Evolutionary conservation across 2,888 invertebrate genomes (phyloP).

Genomic region (Meganola albula): DNA sequence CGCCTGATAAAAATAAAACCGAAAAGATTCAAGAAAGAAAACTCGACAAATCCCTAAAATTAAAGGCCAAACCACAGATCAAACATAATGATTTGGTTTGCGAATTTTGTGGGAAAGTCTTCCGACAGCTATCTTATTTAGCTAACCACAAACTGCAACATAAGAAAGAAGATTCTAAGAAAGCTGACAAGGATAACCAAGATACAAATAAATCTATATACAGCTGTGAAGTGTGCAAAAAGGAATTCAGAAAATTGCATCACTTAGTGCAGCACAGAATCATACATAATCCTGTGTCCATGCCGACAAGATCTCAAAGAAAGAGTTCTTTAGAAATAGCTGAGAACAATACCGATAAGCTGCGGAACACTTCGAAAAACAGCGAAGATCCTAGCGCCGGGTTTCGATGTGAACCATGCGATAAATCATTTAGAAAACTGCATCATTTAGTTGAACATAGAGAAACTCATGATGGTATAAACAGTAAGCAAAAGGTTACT

Average conservation of each 20-base stretch:
- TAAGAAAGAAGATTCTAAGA: constrained; percentile 48
- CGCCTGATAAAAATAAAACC: constrained; percentile 37
- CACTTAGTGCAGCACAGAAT: constrained; percentile 69
- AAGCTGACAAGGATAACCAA: constrained; percentile 30
- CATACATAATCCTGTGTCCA: constrained; percentile 50
- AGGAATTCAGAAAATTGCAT: constrained; percentile 67
- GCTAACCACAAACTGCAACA: constrained; percentile 63
- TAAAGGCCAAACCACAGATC: constrained; percentile 24
- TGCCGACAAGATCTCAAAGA: constrained; percentile 38
- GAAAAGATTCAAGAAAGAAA: constrained; percentile 34
- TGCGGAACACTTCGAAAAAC: constrained; percentile 33
- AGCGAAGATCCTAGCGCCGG: constrained; percentile 59
- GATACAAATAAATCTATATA: constrained; percentile 41
- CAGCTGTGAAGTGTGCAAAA: constrained; percentile 67
- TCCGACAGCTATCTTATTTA: constrained; percentile 67
- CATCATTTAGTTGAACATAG: constrained; percentile 73
- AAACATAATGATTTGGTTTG: constrained; percentile 48
- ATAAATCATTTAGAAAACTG: constrained; percentile 70
- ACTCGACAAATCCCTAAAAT: constrained; percentile 38
- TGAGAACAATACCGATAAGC: constrained; percentile 43
- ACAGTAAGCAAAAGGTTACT: constrained; percentile 44
- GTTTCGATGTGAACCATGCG: constrained; percentile 71
- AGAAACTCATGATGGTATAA: constrained; percentile 67
- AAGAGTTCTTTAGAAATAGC: constrained; percentile 57
- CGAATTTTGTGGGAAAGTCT: constrained; percentile 68